These are phyloP conservation scores for Tachypleus tridentatus DNA, from an alignment of 1,140 invertebrate genomes.

Conservation along the genomic window DNA sequence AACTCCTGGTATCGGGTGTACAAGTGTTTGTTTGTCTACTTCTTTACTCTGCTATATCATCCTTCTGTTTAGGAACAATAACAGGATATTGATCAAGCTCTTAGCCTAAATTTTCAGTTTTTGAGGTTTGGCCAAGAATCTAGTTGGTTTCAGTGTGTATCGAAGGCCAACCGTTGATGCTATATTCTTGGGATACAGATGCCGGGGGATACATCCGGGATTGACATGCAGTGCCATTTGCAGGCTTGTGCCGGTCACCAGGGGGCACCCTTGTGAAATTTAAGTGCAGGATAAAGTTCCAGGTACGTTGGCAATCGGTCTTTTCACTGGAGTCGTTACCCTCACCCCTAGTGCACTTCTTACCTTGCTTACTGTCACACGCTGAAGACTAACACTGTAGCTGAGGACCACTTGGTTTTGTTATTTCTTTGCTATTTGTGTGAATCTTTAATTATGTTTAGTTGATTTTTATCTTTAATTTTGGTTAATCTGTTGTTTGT, in stretches of 20 bases:
- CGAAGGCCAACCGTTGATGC: too few species aligned
- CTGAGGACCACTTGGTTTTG: not conserved
- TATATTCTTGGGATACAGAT: not conserved
- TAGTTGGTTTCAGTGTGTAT: too few species aligned
- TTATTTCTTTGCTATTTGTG: too few species aligned
- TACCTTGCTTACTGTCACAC: not conserved
- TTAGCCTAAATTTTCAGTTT: too few species aligned
- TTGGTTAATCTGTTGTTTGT: not conserved
- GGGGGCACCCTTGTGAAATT: slow-evolving; percentile 2
- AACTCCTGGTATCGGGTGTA: too few species aligned
- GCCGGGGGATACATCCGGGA: not conserved
- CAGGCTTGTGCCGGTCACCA: slow-evolving; percentile 3
- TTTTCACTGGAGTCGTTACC: not conserved
- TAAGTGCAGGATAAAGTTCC: slow-evolving; percentile 1
- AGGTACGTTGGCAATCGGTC: slow-evolving; percentile 4
- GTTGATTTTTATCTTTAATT: too few species aligned
- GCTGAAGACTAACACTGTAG: slow-evolving; percentile 2
- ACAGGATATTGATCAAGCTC: too few species aligned
- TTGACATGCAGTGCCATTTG: slow-evolving; percentile 1
- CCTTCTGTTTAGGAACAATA: too few species aligned
- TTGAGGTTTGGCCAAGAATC: too few species aligned
- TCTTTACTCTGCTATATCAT: too few species aligned
- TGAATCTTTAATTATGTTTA: too few species aligned
- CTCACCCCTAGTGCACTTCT: not conserved
- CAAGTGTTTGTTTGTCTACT: too few species aligned